A percentile compares a stretch with the other conserved stretches of the same genome.
phyloP scores from a whole-genome alignment of 2,113 vertebrate species.

The Shinisaurus crocodilurus region DNA sequence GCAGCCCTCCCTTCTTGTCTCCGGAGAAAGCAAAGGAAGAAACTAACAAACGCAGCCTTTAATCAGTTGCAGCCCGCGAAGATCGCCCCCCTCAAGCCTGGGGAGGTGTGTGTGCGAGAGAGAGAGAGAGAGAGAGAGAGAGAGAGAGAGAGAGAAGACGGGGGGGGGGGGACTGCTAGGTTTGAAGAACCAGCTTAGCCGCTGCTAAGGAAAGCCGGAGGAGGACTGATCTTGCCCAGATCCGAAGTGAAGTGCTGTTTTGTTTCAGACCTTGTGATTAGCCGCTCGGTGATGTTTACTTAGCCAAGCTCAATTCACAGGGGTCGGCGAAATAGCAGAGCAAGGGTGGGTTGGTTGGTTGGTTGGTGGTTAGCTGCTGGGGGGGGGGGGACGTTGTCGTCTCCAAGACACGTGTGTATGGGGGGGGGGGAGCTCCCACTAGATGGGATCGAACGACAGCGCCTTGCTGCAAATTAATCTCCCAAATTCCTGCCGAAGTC shows the following conservation, averaged over 20 bases:
- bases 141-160: constrained; percentile 19
- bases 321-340: constrained; percentile 61
- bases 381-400: constrained; percentile 64
- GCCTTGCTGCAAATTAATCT: constrained; percentile 61
- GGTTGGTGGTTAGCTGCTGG: not conserved
- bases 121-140: constrained; percentile 42
- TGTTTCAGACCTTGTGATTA: constrained; percentile 72
- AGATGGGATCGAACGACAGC: constrained; percentile 54
- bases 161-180: not conserved
- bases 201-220: constrained; percentile 3
- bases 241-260: constrained; percentile 77
- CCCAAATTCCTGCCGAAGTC: constrained; percentile 66
- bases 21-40: not conserved
- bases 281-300: constrained; percentile 73
- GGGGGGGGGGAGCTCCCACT: constrained; percentile 29
- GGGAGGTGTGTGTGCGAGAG: constrained; percentile 52
- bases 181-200: not conserved
- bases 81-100: constrained; percentile 17
- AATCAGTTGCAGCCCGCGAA: constrained; percentile 40
- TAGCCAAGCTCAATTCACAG: constrained; percentile 73
- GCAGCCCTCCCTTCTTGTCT: not conserved
- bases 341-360: not conserved
- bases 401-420: constrained; percentile 64
- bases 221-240: constrained; percentile 23
- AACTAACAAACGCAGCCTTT: constrained; percentile 1